A percentile compares a stretch with the other conserved stretches of the same genome.
Evolutionary conservation across 2,113 vertebrate species (phyloP).

Genomic region (Crocuta crocuta): DNA sequence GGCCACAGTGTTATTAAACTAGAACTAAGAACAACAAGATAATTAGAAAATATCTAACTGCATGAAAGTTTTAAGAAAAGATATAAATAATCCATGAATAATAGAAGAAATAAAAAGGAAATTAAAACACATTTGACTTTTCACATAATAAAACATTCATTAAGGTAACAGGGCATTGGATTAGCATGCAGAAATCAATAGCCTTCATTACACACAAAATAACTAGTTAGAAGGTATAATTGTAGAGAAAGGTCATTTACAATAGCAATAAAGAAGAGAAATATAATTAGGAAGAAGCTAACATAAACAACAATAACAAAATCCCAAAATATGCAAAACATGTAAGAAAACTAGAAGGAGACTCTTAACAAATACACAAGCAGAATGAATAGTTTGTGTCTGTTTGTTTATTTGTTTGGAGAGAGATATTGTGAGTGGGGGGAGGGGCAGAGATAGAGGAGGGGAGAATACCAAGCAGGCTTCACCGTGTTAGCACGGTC

Average conservation of each 20-base stretch:
- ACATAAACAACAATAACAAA: background rate
- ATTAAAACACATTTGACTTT: background rate
- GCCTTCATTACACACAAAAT: background rate
- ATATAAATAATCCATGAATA: background rate
- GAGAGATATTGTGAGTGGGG: too few relatives aligned
- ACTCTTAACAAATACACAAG: background rate
- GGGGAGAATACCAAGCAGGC: too few relatives aligned
- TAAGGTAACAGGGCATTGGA: background rate
- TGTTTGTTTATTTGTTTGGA: too few relatives aligned
- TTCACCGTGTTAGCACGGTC: too few relatives aligned
- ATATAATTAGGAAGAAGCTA: background rate
- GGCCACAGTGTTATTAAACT: background rate
- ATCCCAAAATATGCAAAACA: background rate
- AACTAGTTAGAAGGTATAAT: background rate
- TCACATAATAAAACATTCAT: background rate
- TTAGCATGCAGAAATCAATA: background rate
- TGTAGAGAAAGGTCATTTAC: background rate
- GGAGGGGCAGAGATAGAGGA: too few relatives aligned
- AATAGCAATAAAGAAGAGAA: background rate
- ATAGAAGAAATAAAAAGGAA: background rate
- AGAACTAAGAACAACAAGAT: background rate
- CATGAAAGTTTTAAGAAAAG: background rate
- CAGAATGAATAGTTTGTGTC: background rate
- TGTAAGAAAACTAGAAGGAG: background rate
- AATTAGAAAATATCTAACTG: background rate